Percentiles rank a stretch among this genome's conserved stretches.
phyloP scores from a whole-genome alignment of 2,888 invertebrate genomes.

The Celastrina argiolus region DNA sequence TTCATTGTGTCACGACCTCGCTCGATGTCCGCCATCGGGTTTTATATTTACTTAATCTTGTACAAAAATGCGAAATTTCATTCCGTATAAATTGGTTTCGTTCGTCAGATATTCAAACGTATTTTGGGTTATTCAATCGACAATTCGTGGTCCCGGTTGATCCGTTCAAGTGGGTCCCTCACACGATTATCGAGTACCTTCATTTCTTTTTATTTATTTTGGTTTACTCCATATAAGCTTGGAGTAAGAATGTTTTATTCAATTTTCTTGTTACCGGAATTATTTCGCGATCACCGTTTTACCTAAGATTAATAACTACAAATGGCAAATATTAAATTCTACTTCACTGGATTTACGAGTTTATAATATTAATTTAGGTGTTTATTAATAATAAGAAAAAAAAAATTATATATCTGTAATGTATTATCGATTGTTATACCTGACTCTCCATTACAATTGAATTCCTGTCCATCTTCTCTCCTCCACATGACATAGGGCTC shows the following conservation, averaged over 20 bases:
- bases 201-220: slow-evolving; percentile 56
- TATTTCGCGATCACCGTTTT: background rate
- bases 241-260: slow-evolving; percentile 35
- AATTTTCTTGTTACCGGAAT: slow-evolving; percentile 6
- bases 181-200: slow-evolving; percentile 52
- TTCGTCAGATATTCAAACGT: slow-evolving; percentile 37
- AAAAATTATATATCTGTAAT: too few species aligned
- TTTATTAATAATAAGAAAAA: too few species aligned
- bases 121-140: slow-evolving; percentile 39
- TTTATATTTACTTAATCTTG: slow-evolving; percentile 39
- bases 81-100: slow-evolving; percentile 36
- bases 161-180: slow-evolving; percentile 40
- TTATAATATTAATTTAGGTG: too few species aligned
- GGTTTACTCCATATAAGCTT: slow-evolving; percentile 59
- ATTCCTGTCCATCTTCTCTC: slow-evolving; percentile 91
- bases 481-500: slow-evolving; percentile 96
- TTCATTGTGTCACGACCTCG: slow-evolving; percentile 37
- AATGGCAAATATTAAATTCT: too few species aligned
- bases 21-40: slow-evolving; percentile 39
- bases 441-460: slow-evolving; percentile 92
- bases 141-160: slow-evolving; percentile 39
- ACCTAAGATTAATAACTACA: too few species aligned
- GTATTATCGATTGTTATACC: slow-evolving; percentile 77
- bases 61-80: slow-evolving; percentile 37
- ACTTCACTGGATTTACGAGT: too few species aligned